Percentiles rank a stretch among this genome's conserved stretches.
Evolutionary conservation across 2,113 vertebrate species (phyloP).

Genomic region (Boleophthalmus pectinirostris): DNA sequence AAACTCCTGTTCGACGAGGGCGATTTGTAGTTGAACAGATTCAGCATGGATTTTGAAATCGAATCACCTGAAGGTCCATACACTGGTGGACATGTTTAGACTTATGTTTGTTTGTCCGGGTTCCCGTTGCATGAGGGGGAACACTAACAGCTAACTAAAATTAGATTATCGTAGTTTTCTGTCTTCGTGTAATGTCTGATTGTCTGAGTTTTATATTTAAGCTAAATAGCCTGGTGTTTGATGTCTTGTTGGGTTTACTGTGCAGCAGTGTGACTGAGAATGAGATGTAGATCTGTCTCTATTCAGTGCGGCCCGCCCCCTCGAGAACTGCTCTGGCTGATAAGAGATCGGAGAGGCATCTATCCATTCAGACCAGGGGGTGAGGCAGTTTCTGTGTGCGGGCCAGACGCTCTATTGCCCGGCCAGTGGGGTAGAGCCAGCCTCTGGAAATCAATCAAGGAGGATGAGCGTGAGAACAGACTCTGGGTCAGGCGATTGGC

Average conservation of each 20-base stretch:
- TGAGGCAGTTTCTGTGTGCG: conserved; percentile 16
- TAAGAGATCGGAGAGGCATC: conserved; percentile 70
- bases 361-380: conserved; percentile 37
- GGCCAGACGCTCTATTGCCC: conserved; percentile 43
- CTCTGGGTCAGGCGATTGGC: conserved; percentile 41
- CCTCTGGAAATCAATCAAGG: conserved; percentile 69
- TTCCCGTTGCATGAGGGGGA: neutral
- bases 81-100: too few relatives aligned
- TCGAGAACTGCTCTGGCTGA: conserved; percentile 72
- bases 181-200: conserved; percentile 34
- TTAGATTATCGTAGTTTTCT: conserved; percentile 35
- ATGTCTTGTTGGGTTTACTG: conserved; percentile 7
- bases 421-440: conserved; percentile 52
- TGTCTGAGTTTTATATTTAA: conserved; percentile 17
- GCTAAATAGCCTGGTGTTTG: conserved; percentile 17
- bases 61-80: too few relatives aligned
- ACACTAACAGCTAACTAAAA: conserved; percentile 8
- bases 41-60: neutral
- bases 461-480: conserved; percentile 64
- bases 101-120: too few relatives aligned
- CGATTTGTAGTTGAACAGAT: neutral
- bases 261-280: conserved; percentile 6
- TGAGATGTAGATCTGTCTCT: conserved; percentile 15
- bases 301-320: conserved; percentile 49
- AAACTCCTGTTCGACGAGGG: neutral